Evolutionary conservation across 2,888 invertebrate genomes (phyloP).

Genomic region (Pachycephus smyrnensis): DNA sequence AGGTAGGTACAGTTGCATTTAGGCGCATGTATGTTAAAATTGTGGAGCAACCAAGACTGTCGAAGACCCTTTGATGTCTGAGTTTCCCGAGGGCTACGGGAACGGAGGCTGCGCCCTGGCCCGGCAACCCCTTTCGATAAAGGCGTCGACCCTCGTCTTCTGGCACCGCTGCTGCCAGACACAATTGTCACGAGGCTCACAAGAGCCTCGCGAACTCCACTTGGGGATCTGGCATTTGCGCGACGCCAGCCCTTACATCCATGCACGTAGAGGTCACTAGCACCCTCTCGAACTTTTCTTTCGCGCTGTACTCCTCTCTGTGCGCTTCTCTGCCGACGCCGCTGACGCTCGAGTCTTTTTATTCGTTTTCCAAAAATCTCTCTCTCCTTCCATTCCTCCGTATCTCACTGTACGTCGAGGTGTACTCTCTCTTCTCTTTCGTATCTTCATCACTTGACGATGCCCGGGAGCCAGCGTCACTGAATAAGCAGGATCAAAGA

Average conservation of each 20-base stretch:
- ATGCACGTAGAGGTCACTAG: background rate
- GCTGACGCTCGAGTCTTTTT: background rate
- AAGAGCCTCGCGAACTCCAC: slow-evolving; percentile 9
- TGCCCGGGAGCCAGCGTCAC: background rate
- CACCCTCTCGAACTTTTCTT: background rate
- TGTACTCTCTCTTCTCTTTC: background rate
- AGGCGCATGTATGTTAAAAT: slow-evolving; percentile 14
- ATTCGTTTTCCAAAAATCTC: background rate
- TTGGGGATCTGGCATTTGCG: slow-evolving; percentile 25
- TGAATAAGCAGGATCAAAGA: slow-evolving; percentile 6
- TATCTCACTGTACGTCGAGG: no score
- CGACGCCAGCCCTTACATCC: background rate
- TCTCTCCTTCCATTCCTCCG: no score
- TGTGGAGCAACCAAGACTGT: slow-evolving; percentile 17
- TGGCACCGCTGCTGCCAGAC: slow-evolving; percentile 47
- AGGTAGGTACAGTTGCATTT: slow-evolving; percentile 18
- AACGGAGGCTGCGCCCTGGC: slow-evolving; percentile 40
- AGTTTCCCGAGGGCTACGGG: slow-evolving; percentile 20
- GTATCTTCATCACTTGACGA: background rate
- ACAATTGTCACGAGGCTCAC: slow-evolving; percentile 58
- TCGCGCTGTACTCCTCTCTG: background rate
- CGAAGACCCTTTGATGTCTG: slow-evolving; percentile 57
- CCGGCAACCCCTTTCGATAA: slow-evolving; percentile 48
- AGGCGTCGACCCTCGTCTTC: slow-evolving; percentile 60
- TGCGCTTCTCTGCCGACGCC: background rate